Evolutionary conservation across 1,140 invertebrate species (phyloP), one percentile per base, ranked within the genome.

Genomic region (Drosophila watanabei): DNA sequence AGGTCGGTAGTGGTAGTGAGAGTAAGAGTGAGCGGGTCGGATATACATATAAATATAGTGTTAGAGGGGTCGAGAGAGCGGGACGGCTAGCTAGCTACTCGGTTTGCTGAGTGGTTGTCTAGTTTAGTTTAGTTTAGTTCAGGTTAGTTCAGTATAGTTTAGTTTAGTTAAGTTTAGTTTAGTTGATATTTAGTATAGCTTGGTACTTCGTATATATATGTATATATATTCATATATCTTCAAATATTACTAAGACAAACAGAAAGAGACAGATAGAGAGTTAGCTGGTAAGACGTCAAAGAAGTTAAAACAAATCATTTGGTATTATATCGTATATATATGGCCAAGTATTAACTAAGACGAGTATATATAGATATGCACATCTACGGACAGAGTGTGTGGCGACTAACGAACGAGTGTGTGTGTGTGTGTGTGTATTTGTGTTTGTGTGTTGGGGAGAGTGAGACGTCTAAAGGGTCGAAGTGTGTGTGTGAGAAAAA

Each of bases 221-320:
- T 83, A 79, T 79, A 72, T 75, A 79, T 71, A 78, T 78, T 64
- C 57, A 75, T 78, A 83, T 75, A 72, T 84, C 64, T 63, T 73
- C 39, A 84, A 65, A 63, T 63, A 79, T 81, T 79, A 88, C 77
- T 63, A 56, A 76, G 64, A 72, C 62, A 72, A 69, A 72, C 30
- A 66, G 28, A 66, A 41, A 10, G 46, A 70, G 41, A 39, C 28
- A 46, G 61, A 56, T 64, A 48, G 41, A 78, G 61, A 52, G 52
- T 65, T 49, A 65, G 72, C 49, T 52, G 35, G 39, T 68, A 43
- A 68, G 32, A 77, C 41, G 43, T 49, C 24, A 46, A 59, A 13
- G 39, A 68, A 56, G 46, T 43, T 66, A 35, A 45, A 70, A 49
- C 16, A 71, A 73, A 49, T 70, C 35, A 65, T 56, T 72, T 72